Evolutionary conservation across 2,113 vertebrate genomes (phyloP).

Genomic region (Nothocercus julius): DNA sequence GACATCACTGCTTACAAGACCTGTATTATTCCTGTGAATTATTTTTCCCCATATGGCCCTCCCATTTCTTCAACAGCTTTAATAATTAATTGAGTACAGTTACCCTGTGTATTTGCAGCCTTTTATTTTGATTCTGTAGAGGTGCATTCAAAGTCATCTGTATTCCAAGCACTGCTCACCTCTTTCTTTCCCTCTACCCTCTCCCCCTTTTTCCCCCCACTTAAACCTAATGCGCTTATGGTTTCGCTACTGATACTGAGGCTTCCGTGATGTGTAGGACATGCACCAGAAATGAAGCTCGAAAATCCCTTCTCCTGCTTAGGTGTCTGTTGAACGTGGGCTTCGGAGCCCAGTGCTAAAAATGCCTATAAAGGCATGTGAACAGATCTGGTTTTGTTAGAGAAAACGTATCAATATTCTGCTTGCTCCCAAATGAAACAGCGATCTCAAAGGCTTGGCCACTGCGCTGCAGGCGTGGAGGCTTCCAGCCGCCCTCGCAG

Average conservation of each 20-base stretch:
- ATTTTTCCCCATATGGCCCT: background rate
- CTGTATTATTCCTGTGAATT: background rate
- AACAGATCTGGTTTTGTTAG: background rate
- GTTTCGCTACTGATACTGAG: background rate
- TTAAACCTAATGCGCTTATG: background rate
- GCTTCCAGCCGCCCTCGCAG: accelerated
- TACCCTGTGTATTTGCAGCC: background rate
- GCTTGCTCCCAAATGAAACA: background rate
- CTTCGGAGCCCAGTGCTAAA: background rate
- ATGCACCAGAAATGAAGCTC: background rate
- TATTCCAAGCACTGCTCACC: background rate
- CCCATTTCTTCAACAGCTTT: background rate
- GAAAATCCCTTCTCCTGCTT: background rate
- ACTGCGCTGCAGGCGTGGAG: accelerated
- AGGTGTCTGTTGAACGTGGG: background rate
- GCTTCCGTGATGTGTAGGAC: background rate
- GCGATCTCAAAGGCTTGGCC: accelerated
- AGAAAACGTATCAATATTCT: background rate
- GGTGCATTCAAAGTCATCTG: background rate
- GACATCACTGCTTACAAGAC: background rate
- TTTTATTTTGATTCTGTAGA: background rate
- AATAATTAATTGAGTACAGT: background rate
- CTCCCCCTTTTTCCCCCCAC: background rate
- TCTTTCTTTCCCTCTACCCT: background rate
- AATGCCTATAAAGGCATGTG: background rate